A percentile compares a stretch with the other conserved stretches of the same genome.
Conservation (phyloP, 1,140 invertebrate genomes). For the Oryctes rhinoceros region DNA sequence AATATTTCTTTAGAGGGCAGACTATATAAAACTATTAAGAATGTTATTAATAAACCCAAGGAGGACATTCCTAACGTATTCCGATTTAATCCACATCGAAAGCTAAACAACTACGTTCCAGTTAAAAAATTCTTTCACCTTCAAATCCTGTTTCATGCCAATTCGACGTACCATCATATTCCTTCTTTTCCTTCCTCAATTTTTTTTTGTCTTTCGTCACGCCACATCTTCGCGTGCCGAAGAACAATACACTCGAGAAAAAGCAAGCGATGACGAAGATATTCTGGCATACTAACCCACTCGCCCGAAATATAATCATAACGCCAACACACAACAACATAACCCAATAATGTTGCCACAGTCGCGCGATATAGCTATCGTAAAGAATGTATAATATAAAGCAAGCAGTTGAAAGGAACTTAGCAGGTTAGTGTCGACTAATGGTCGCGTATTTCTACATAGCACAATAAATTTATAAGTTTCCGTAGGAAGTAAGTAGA, state of each 20-base stretch:
- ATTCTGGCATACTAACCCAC: constrained; percentile 17
- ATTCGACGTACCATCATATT: too few species aligned
- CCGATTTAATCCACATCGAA: too few species aligned
- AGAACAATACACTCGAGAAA: neutral
- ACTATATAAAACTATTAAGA: too few species aligned
- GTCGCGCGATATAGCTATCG: neutral
- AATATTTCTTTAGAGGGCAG: too few species aligned
- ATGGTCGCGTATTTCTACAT: too few species aligned
- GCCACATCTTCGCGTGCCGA: neutral
- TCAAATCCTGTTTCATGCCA: too few species aligned
- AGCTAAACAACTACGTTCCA: too few species aligned
- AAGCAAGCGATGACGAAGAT: neutral
- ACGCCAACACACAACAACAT: constrained; percentile 4
- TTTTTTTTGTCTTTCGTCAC: neutral
- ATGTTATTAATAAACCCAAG: too few species aligned
- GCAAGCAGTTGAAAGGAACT: neutral
- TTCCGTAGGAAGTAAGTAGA: too few species aligned
- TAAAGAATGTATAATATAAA: neutral
- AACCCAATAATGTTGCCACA: neutral
- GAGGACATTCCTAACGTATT: too few species aligned
- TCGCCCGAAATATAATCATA: constrained; percentile 8
- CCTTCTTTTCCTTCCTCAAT: neutral
- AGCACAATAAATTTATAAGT: too few species aligned
- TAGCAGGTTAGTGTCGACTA: neutral
- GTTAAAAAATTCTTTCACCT: too few species aligned